These are phyloP conservation scores for Diglossa cyanea DNA, from an alignment of 2,797 vertebrate genomes.

Conservation along the genomic window DNA sequence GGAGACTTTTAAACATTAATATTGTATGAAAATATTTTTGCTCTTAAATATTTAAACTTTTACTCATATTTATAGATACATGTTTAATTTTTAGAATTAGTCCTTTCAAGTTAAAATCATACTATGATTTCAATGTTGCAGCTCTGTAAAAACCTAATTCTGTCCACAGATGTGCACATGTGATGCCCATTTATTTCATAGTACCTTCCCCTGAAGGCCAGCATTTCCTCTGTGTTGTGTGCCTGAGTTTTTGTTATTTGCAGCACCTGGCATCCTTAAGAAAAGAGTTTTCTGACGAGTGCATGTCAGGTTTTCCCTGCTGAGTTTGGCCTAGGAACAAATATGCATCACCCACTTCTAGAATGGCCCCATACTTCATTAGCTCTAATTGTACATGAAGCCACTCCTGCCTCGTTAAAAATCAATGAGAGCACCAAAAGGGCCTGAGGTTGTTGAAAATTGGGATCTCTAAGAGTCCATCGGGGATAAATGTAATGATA, in stretches of 20 bases:
- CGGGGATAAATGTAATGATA: background rate
- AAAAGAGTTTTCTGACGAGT: background rate
- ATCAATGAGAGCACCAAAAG: background rate
- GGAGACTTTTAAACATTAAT: conserved; percentile 44
- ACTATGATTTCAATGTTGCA: background rate
- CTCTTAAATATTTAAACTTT: background rate
- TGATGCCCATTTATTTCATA: background rate
- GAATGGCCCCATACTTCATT: fast-evolving
- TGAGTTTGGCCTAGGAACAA: background rate
- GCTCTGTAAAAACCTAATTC: background rate
- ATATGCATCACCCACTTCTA: background rate
- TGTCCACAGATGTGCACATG: background rate
- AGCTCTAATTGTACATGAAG: background rate
- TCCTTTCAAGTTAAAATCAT: background rate
- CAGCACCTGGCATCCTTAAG: background rate
- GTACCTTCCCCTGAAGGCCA: background rate
- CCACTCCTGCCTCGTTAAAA: background rate
- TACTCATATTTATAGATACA: background rate
- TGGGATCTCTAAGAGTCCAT: background rate
- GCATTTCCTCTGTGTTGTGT: background rate
- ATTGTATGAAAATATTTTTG: background rate
- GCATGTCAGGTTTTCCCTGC: background rate
- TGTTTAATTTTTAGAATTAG: background rate
- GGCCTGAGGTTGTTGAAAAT: background rate
- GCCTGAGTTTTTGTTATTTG: background rate